These are phyloP conservation scores for Metaphire vulgaris DNA, from an alignment of 1,140 invertebrate genomes.

Conservation along the genomic window DNA sequence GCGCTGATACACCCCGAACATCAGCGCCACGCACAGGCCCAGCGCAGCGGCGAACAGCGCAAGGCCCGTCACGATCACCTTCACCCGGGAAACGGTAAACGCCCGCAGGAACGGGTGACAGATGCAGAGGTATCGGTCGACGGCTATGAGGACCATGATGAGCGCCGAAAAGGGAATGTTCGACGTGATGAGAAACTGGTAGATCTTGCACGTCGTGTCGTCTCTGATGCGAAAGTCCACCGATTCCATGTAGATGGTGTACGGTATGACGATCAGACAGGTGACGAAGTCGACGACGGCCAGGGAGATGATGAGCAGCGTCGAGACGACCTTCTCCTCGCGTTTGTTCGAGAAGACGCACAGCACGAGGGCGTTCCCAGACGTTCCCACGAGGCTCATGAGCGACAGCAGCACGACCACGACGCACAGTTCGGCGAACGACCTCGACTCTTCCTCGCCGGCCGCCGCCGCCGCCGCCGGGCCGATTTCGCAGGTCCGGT, in stretches of 20 bases:
- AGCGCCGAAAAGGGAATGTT: conserved; percentile 31
- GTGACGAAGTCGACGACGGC: no score
- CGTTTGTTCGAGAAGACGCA: conserved; percentile 47
- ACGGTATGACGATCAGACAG: no score
- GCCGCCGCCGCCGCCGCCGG: no score
- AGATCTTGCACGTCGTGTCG: no score
- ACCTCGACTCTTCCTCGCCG: no score
- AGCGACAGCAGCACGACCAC: conserved; percentile 25
- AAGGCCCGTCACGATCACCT: conserved; percentile 39
- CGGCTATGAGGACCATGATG: no score
- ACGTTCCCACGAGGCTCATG: conserved; percentile 39
- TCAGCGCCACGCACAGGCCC: conserved; percentile 41
- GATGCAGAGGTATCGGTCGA: no score
- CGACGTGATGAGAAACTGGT: conserved; percentile 27
- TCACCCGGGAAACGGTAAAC: conserved; percentile 41
- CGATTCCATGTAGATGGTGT: no score
- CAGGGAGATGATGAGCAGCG: conserved; percentile 49
- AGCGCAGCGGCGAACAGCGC: conserved; percentile 37
- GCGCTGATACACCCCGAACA: conserved; percentile 39
- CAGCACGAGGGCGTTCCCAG: conserved; percentile 47
- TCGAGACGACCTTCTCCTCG: conserved; percentile 43
- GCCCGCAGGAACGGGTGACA: conserved; percentile 43
- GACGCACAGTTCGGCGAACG: conserved; percentile 26
- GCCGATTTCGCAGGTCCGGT: no score
- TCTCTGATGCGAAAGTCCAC: conserved; percentile 38